Percentiles rank a stretch among this genome's conserved stretches.
These are phyloP conservation scores for Melinaea marsaeus DNA, from an alignment of 2,888 invertebrate species.

Conservation along the genomic window DNA sequence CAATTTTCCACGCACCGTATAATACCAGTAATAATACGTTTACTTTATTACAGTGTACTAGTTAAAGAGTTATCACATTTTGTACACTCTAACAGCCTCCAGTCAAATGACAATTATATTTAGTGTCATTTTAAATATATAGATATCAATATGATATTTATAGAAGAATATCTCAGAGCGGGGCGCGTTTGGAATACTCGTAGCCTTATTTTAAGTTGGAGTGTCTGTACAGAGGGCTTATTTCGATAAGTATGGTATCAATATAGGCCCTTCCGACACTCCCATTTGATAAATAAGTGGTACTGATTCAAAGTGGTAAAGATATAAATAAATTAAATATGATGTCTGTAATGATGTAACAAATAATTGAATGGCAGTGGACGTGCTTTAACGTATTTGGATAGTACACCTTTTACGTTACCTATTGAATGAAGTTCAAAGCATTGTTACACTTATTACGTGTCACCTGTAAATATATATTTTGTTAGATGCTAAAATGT, in stretches of 20 bases:
- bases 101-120: background rate
- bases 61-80: background rate
- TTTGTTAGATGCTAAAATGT: too few species aligned
- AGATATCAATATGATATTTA: background rate
- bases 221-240: too few species aligned
- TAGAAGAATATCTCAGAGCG: background rate
- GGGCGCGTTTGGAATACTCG: background rate
- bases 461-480: background rate
- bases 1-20: conserved; percentile 3
- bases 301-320: too few species aligned
- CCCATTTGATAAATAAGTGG: too few species aligned
- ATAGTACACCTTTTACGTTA: conserved; percentile 3
- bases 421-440: conserved; percentile 5
- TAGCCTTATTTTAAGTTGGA: background rate
- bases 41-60: background rate
- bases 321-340: too few species aligned
- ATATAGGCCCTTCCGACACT: too few species aligned
- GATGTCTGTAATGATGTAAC: conserved; percentile 15
- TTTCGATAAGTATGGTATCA: too few species aligned
- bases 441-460: background rate
- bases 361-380: conserved; percentile 16
- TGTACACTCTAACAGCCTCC: background rate
- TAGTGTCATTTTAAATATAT: background rate
- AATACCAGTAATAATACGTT: conserved; percentile 1
- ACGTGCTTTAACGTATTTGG: conserved; percentile 19